Percentiles rank a stretch among this genome's conserved stretches.
Evolutionary conservation across 2,797 vertebrate species (phyloP).

Genomic region (Notamacropus eugenii): DNA sequence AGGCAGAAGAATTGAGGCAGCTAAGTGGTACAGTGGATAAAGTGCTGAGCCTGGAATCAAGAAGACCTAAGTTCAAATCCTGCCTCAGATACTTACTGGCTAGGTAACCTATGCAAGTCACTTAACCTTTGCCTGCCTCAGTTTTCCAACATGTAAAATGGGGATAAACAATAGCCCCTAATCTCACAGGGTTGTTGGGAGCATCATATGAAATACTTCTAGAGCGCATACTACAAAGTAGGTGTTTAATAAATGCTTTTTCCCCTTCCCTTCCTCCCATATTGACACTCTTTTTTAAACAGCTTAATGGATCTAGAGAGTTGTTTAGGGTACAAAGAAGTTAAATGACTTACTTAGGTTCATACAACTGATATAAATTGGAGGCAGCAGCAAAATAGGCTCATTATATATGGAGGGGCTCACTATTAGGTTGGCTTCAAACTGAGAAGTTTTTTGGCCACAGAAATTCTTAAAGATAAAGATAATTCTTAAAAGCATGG

Average conservation of each 20-base stretch:
- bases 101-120: background rate
- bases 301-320: background rate
- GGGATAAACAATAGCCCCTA: background rate
- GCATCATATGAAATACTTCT: background rate
- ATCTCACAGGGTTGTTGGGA: background rate
- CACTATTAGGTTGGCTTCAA: background rate
- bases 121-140: background rate
- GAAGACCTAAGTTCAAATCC: background rate
- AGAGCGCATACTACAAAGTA: background rate
- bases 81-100: background rate
- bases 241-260: background rate
- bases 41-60: background rate
- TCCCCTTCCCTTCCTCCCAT: background rate
- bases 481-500: background rate
- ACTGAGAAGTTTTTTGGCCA: background rate
- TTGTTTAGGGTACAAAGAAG: background rate
- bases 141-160: background rate
- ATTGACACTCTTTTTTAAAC: background rate
- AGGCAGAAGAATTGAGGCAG: background rate
- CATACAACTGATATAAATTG: background rate
- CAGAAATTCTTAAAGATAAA: background rate
- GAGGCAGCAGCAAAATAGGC: background rate
- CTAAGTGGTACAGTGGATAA: background rate
- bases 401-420: background rate
- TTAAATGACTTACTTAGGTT: background rate